A percentile compares a stretch with the other conserved stretches of the same genome.
Conservation (phyloP, 2,888 invertebrate genomes). For the Oscheius sp. region DNA sequence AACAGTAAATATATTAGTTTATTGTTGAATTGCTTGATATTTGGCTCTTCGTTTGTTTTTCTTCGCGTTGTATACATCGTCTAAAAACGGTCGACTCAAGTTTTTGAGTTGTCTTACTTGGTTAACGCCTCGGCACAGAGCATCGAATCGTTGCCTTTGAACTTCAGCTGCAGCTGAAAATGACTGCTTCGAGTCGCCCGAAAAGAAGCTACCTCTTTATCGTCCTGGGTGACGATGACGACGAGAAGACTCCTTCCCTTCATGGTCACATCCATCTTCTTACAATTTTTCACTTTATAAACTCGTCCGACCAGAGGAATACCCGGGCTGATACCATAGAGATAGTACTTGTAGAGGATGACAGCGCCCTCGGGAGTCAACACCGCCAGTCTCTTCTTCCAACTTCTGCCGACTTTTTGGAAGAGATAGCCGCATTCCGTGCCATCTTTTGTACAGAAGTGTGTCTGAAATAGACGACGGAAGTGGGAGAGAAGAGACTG, state of each 20-base stretch:
- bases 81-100: too few relatives aligned
- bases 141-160: conserved; percentile 17
- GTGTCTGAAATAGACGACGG: neutral
- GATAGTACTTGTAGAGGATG: conserved; percentile 20
- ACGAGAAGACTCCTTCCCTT: neutral
- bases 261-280: neutral
- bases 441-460: neutral
- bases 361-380: neutral
- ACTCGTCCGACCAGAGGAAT: conserved; percentile 21
- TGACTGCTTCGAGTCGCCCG: too few relatives aligned
- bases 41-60: too few relatives aligned
- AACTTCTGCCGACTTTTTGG: conserved; percentile 9
- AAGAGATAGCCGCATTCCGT: conserved; percentile 18
- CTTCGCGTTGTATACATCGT: too few relatives aligned
- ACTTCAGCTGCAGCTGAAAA: conserved; percentile 6
- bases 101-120: too few relatives aligned
- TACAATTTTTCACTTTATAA: conserved; percentile 14
- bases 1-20: too few relatives aligned
- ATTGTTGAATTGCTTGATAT: too few relatives aligned
- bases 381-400: conserved; percentile 26
- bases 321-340: conserved; percentile 13
- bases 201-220: neutral
- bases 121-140: neutral
- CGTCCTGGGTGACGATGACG: neutral
- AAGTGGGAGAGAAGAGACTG: neutral